Evolutionary conservation across 2,113 vertebrate species (phyloP).

Genomic region (Oryzias curvinotus): DNA sequence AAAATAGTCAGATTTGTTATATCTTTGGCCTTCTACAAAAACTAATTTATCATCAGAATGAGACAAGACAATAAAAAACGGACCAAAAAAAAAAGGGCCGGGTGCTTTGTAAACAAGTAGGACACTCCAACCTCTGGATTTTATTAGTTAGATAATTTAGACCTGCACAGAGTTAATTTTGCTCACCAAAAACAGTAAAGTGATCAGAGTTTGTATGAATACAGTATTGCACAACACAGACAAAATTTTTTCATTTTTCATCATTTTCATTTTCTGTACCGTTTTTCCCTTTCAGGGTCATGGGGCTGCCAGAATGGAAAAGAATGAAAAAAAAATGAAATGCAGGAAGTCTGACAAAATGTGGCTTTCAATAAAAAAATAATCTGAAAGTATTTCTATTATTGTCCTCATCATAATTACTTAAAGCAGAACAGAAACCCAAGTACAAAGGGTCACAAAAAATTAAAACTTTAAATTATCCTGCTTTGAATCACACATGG

Average conservation of each 20-base stretch:
- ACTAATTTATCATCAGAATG: conserved; percentile 49
- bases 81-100: conserved; percentile 27
- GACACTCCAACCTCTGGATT: conserved; percentile 31
- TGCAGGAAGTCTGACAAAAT: neutral
- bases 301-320: no score
- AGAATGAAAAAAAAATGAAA: no score
- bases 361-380: neutral
- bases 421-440: neutral
- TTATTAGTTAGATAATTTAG: neutral
- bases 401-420: neutral
- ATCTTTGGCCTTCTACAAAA: conserved; percentile 17
- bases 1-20: conserved; percentile 25
- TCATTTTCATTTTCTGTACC: no score
- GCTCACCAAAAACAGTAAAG: no score
- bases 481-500: neutral
- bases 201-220: no score
- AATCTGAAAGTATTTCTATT: neutral
- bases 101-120: conserved; percentile 37
- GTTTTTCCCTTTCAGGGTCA: no score
- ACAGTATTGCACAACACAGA: no score
- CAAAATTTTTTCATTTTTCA: no score
- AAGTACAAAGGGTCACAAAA: neutral
- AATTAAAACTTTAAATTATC: neutral
- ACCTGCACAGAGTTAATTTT: no score
- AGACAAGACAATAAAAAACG: conserved; percentile 22